Base-by-base conservation (phyloP, 2,797 vertebrate genomes). In the Thunnus albacares region DNA sequence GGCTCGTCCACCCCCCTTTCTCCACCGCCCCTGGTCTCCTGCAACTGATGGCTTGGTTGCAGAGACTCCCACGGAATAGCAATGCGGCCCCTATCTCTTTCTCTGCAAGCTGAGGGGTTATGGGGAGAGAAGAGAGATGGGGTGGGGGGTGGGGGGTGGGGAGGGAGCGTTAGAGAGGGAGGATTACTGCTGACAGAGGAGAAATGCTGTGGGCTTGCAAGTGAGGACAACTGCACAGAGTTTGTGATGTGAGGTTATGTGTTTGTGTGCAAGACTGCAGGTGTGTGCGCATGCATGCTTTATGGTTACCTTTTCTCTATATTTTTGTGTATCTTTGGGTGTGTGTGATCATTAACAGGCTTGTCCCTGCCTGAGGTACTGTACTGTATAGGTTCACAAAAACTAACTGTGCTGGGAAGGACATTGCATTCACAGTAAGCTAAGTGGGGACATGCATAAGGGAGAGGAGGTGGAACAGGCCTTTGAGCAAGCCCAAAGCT, bases 121-220 rank as follows among this genome's bases (percentile, higher is more conserved):
- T 56, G 6, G 75, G 57, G 64, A 30, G 64, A 24, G 60, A 51
- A 20, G 57, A 58, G 68, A 6, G 77, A 49, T 33, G 75, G 66
- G 12, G 72, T 70, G 66, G 65, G 78, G 75, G 89, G 80, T 68
- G 81, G 76, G 83, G 72, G 75, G 83, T 79, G 17, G 62, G 85
- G 76, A 81, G 72, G 75, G 84, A 80, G 20, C 60, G 85, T 62
- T 79, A 61, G 78, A 79, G 87, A 87, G 75, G 81, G 85, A 85
- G 89, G 88, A 91, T 91, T 93, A 92, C 75, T 92, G 94, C 92
- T 94, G 93, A 94, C 92, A 83, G 89, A 87, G 92, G 86, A 87
- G 84, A 92, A 93, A 90, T 66, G 88, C 83, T 82, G 82, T 85
- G 65, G 86, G 87, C 87, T 84, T 75, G 89, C 74, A 74, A 82